Conservation (phyloP, 1,140 invertebrate genomes). For the Lutraria rhynchaena region DNA sequence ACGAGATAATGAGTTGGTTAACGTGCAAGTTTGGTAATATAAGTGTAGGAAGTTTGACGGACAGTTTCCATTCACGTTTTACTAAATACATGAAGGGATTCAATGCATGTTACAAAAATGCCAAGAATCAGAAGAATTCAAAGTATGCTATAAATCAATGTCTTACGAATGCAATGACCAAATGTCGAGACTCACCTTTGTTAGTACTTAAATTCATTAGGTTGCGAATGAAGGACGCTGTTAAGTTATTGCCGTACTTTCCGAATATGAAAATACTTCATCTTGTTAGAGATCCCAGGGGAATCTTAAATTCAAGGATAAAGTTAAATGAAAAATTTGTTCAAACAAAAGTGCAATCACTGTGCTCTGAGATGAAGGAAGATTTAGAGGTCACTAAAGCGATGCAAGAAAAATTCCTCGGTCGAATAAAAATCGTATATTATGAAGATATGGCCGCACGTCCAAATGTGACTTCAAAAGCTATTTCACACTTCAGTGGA, state of each 20-base stretch:
- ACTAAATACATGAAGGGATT: no score
- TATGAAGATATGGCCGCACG: slow-evolving; percentile 28
- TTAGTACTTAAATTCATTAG: slow-evolving; percentile 3
- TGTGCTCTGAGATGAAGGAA: not conserved
- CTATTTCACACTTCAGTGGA: not conserved
- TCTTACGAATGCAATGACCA: not conserved
- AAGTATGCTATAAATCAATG: no score
- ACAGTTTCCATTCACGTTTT: no score
- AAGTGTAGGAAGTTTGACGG: no score
- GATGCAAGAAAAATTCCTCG: not conserved
- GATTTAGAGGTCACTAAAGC: slow-evolving; percentile 16
- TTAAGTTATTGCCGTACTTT: not conserved
- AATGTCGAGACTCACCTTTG: not conserved
- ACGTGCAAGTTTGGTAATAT: no score
- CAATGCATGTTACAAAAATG: no score
- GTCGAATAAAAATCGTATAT: not conserved
- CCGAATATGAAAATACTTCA: slow-evolving; percentile 36
- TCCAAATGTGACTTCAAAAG: not conserved
- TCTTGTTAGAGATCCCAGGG: slow-evolving; percentile 17
- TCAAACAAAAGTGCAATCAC: not conserved
- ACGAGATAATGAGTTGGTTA: no score
- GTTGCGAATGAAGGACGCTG: not conserved
- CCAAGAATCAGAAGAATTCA: no score
- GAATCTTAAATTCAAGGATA: not conserved
- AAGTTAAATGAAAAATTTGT: not conserved